Evolutionary conservation across 2,888 invertebrate genomes (phyloP).

Genomic region (Spicauda simplicius): DNA sequence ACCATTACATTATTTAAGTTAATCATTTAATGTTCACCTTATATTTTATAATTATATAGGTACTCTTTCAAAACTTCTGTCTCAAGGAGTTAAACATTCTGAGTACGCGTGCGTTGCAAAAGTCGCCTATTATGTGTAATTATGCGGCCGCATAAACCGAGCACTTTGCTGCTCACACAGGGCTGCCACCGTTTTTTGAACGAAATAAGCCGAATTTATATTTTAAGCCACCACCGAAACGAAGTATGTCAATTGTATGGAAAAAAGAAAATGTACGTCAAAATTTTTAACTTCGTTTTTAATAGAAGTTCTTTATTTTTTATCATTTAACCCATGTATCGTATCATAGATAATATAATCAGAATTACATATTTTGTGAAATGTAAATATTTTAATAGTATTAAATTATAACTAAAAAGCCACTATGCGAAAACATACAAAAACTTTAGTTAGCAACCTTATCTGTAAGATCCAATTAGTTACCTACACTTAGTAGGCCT

Average conservation of each 20-base stretch:
- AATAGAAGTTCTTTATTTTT: too few relatives aligned
- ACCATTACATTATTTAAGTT: conserved; percentile 38
- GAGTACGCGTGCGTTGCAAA: conserved; percentile 75
- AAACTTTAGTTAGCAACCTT: conserved; percentile 25
- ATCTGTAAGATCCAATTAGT: conserved; percentile 65
- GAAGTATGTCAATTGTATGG: neutral
- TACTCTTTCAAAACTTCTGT: conserved; percentile 71
- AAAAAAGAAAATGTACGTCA: too few relatives aligned
- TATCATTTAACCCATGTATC: too few relatives aligned
- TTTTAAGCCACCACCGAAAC: neutral
- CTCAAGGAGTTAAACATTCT: conserved; percentile 70
- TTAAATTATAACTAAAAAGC: too few relatives aligned
- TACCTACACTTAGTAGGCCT: conserved; percentile 64
- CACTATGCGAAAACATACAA: neutral
- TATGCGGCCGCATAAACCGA: conserved; percentile 78
- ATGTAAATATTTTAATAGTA: neutral
- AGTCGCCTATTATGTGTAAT: conserved; percentile 78
- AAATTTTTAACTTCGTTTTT: too few relatives aligned
- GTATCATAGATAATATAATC: too few relatives aligned
- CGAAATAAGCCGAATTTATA: neutral
- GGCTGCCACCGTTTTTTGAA: conserved; percentile 16
- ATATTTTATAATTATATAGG: conserved; percentile 52
- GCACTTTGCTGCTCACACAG: conserved; percentile 63
- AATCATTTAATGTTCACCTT: conserved; percentile 40
- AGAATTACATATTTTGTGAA: too few relatives aligned